Evolutionary conservation across 1,140 invertebrate genomes (phyloP), one percentile per base, ranked within the genome.

Genomic region (Hormaphis cornu): DNA sequence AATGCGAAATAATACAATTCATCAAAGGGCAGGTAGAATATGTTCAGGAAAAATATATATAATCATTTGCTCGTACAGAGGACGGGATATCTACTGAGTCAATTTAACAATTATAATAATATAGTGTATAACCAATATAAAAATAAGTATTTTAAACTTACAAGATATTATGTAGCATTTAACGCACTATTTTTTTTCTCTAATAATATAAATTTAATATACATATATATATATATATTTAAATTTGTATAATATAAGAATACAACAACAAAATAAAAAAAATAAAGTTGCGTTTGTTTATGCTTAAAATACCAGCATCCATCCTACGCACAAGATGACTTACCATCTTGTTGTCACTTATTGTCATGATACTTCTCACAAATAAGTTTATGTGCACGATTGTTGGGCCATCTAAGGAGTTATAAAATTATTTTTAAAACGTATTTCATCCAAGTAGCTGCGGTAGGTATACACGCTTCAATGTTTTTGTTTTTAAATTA

Each of bases 291-390:
- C 40, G 42, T 66, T 30, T 46, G 12, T 66, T 66, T 66, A 50
- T 16, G 61, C 28, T 48, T 44, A 66, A 66, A 66, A 66, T 66
- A 66, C 61, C 61, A 66, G 61, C 61, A 66, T 66, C 28, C 42
- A 66, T 50, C 61, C 61, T 46, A 66, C 3, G 9, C 33, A 58
- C 61, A 53, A 66, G 59, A 54, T 46, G 78, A 91, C 90, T 91
- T 93, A 93, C 91, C 93, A 95, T 95, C 77, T 91, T 95, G 82
- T 95, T 92, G 86, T 96, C 93, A 89, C 95, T 92, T 84, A 96
- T 95, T 87, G 94, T 95, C 82, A 91, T 93, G 86, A 95, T 95
- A 89, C 91, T 95, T 86, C 93, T 86, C 82, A 96, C 88, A 87
- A 93, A 94, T 85, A 95, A 91, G 87, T 96, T 95, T 85, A 96